A percentile compares a stretch with the other conserved stretches of the same genome.
phyloP scores from a whole-genome alignment of 2,888 invertebrate genomes.

The Leptarthrus brevirostris region DNA sequence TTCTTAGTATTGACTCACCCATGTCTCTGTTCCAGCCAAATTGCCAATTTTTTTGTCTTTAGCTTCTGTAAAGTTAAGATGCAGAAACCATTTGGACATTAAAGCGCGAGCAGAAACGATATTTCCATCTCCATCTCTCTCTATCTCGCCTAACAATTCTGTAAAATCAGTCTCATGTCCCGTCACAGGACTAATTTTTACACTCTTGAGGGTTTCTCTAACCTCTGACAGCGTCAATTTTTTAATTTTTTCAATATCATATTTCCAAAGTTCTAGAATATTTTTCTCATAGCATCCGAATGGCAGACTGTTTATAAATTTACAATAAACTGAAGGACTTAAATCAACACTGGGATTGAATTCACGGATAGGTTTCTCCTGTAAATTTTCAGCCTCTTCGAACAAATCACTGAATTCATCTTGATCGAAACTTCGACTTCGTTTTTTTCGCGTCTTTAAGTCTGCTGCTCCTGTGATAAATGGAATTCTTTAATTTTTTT shows the following conservation, averaged over 20 bases:
- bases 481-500: conserved; percentile 49
- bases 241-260: conserved; percentile 69
- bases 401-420: conserved; percentile 49
- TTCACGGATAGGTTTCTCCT: conserved; percentile 54
- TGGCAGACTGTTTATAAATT: conserved; percentile 72
- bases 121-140: conserved; percentile 71
- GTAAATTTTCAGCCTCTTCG: conserved; percentile 48
- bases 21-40: conserved; percentile 79
- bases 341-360: conserved; percentile 72
- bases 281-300: conserved; percentile 74
- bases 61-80: conserved; percentile 76
- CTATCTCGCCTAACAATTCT: conserved; percentile 73
- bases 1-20: too few relatives aligned
- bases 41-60: conserved; percentile 76
- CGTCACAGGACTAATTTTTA: conserved; percentile 72
- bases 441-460: neutral
- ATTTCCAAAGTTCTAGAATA: conserved; percentile 79
- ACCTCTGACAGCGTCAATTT: conserved; percentile 73
- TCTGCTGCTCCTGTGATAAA: conserved; percentile 45
- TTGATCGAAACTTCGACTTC: neutral
- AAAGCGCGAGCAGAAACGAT: conserved; percentile 75
- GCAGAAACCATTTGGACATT: conserved; percentile 73
- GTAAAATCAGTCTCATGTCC: conserved; percentile 76
- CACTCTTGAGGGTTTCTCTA: conserved; percentile 69
- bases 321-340: conserved; percentile 73